phyloP scores from a whole-genome alignment of 2,888 invertebrate genomes.

The Plemyria rubiginata region DNA sequence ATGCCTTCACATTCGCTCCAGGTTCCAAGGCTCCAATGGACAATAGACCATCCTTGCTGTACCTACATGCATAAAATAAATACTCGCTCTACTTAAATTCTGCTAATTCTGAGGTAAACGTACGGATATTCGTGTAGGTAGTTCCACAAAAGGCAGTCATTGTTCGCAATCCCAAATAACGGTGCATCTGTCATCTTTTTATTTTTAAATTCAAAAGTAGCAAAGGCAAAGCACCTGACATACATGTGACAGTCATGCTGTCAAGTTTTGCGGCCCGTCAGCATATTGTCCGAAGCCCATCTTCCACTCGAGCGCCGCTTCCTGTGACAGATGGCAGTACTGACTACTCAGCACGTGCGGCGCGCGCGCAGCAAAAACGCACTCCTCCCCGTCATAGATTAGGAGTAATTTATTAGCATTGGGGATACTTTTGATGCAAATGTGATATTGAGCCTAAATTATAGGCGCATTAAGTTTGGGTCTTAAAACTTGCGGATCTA shows the following conservation, averaged over 20 bases:
- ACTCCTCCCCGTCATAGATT: constrained; percentile 56
- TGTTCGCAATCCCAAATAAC: constrained; percentile 29
- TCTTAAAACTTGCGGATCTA: too few species aligned
- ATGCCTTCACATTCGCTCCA: not conserved
- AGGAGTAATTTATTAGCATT: constrained; percentile 45
- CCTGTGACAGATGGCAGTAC: constrained; percentile 74
- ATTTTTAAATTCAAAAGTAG: constrained; percentile 20
- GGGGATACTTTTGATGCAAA: constrained; percentile 24
- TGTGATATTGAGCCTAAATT: constrained; percentile 24
- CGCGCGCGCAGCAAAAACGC: constrained; percentile 52
- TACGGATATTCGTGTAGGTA: constrained; percentile 29
- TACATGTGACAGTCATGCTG: constrained; percentile 47
- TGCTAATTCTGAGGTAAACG: constrained; percentile 30
- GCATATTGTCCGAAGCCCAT: constrained; percentile 68
- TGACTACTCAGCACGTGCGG: constrained; percentile 74
- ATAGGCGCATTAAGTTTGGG: not conserved
- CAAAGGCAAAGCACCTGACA: constrained; percentile 51
- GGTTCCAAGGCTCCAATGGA: not conserved
- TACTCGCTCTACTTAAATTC: not conserved
- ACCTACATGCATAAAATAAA: not conserved
- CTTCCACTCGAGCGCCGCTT: constrained; percentile 76
- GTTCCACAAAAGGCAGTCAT: constrained; percentile 32
- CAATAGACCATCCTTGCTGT: not conserved
- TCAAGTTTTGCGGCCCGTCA: constrained; percentile 37
- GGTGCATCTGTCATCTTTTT: constrained; percentile 28